Percentiles rank a stretch among this genome's conserved stretches.
Conservation (phyloP, 2,113 vertebrate genomes). For the Oostethus manadensis region DNA sequence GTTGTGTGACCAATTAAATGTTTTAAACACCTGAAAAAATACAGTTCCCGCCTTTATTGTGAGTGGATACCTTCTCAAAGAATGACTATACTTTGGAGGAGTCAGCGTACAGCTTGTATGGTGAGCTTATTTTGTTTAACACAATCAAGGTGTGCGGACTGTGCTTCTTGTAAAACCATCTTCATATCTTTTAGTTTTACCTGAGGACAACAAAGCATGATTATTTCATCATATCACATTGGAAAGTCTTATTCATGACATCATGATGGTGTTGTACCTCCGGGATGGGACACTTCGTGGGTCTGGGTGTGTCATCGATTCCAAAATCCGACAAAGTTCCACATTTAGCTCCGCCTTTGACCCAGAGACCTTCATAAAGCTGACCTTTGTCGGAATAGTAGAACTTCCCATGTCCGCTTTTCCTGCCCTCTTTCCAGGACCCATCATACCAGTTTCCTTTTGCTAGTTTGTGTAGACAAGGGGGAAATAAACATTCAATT, state of each 20-base stretch:
- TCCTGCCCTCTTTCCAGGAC: conserved; percentile 80
- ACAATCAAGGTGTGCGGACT: conserved; percentile 16
- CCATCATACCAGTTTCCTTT: conserved; percentile 85
- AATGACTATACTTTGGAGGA: too few species aligned
- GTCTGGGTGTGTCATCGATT: conserved; percentile 63
- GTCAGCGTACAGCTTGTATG: too few species aligned
- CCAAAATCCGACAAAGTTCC: conserved; percentile 79
- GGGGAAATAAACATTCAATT: too few species aligned
- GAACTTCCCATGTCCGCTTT: conserved; percentile 78
- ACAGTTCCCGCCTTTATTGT: not conserved
- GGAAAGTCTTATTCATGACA: not conserved
- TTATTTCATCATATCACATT: not conserved
- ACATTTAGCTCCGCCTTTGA: conserved; percentile 77
- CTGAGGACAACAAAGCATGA: conserved; percentile 57
- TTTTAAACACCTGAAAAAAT: not conserved
- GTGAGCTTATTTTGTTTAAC: not conserved
- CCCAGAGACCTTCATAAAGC: conserved; percentile 85
- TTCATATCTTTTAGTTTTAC: conserved; percentile 73
- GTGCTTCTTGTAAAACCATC: conserved; percentile 44
- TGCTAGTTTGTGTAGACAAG: conserved; percentile 32
- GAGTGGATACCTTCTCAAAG: too few species aligned
- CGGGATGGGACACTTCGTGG: conserved; percentile 80
- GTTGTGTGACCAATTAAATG: not conserved
- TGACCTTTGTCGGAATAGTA: conserved; percentile 78
- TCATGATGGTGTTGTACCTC: conserved; percentile 66